A percentile compares a stretch with the other conserved stretches of the same genome.
Evolutionary conservation across 2,113 vertebrate species (phyloP).

Genomic region (Tetrao urogallus): DNA sequence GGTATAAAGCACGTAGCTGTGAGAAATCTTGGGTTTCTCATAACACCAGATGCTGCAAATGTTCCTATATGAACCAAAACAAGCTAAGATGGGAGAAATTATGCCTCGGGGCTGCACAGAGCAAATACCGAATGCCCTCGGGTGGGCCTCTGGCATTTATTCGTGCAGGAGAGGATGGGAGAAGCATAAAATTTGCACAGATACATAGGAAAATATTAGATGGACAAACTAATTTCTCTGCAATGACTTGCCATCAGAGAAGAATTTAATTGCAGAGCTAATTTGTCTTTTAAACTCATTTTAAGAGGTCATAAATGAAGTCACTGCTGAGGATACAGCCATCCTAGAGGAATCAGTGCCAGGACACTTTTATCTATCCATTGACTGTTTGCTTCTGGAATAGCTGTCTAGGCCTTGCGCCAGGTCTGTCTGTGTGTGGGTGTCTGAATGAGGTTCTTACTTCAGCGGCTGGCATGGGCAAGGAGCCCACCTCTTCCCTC

Average conservation of each 20-base stretch:
- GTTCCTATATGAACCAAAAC: background rate
- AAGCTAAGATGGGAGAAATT: background rate
- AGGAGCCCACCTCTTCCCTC: background rate
- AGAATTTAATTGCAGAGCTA: slow-evolving; percentile 26
- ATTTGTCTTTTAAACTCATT: slow-evolving; percentile 45
- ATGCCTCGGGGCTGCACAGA: background rate
- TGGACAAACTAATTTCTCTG: background rate
- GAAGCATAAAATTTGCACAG: background rate
- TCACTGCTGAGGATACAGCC: background rate
- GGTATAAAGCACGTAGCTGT: background rate
- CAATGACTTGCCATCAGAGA: background rate
- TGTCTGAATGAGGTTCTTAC: slow-evolving; percentile 12
- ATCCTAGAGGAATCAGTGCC: background rate
- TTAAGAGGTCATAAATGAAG: slow-evolving; percentile 44
- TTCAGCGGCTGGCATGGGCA: rapidly evolving
- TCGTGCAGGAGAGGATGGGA: background rate
- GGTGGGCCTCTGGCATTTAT: background rate
- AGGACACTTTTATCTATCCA: slow-evolving; percentile 14
- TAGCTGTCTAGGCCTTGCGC: background rate
- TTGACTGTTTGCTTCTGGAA: background rate
- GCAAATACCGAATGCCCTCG: background rate
- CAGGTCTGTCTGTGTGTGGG: background rate
- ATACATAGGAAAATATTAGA: background rate
- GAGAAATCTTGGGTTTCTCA: background rate
- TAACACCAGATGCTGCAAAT: background rate